Evolutionary conservation across 2,888 invertebrate species (phyloP).

Genomic region (Dendrolimus houi): DNA sequence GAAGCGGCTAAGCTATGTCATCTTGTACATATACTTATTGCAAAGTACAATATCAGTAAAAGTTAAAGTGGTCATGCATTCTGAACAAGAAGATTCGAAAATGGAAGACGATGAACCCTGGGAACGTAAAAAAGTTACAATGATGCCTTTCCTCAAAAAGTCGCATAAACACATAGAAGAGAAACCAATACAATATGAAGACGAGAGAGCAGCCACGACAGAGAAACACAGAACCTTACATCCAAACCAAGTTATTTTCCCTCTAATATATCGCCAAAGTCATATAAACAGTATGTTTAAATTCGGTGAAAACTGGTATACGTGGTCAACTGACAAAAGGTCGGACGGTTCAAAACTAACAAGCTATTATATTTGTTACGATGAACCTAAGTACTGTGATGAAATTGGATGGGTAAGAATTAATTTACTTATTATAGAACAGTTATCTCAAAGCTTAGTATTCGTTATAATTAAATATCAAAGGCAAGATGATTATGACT

Average conservation of each 20-base stretch:
- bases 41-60: constrained; percentile 43
- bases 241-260: constrained; percentile 62
- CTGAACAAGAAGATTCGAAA: constrained; percentile 54
- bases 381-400: constrained; percentile 64
- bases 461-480: no score
- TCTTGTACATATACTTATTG: constrained; percentile 27
- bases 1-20: constrained; percentile 25
- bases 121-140: constrained; percentile 32
- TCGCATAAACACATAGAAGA: constrained; percentile 26
- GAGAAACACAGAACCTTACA: constrained; percentile 43
- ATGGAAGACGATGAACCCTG: constrained; percentile 46
- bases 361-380: constrained; percentile 61
- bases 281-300: constrained; percentile 69
- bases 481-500: no score
- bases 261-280: constrained; percentile 54
- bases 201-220: constrained; percentile 33
- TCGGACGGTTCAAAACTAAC: constrained; percentile 52
- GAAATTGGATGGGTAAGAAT: constrained; percentile 62
- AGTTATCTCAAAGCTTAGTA: no score
- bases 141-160: constrained; percentile 44
- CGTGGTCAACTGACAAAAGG: constrained; percentile 59
- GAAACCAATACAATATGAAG: constrained; percentile 36
- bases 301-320: constrained; percentile 66
- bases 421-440: no score
- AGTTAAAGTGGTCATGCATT: constrained; percentile 61